Evolutionary conservation across 1,140 invertebrate genomes (phyloP).

Genomic region (Lordiphosa stackelbergi): DNA sequence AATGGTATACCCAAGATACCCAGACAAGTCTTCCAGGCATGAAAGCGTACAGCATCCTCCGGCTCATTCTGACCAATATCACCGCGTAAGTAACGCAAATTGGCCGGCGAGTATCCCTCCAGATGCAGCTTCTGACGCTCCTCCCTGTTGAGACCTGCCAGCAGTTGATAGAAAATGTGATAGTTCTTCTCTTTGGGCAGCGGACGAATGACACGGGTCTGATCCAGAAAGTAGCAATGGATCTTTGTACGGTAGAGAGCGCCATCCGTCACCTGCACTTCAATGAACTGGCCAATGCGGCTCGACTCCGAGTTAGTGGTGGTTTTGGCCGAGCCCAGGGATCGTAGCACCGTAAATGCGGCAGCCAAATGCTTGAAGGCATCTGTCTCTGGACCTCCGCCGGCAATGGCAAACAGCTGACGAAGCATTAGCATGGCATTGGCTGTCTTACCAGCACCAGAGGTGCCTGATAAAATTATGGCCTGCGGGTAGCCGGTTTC

Average conservation of each 20-base stretch:
- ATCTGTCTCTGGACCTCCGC: constrained; percentile 95
- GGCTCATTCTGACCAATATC: constrained; percentile 86
- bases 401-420: constrained; percentile 94
- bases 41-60: constrained; percentile 87
- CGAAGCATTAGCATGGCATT: constrained; percentile 93
- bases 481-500: constrained; percentile 97
- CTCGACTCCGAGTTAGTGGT: constrained; percentile 94
- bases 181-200: constrained; percentile 94
- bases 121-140: constrained; percentile 91
- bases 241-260: constrained; percentile 96
- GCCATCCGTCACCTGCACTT: constrained; percentile 97
- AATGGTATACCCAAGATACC: constrained; percentile 95
- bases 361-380: constrained; percentile 97
- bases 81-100: constrained; percentile 87
- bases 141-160: constrained; percentile 91
- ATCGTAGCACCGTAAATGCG: constrained; percentile 94
- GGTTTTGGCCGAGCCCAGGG: constrained; percentile 93
- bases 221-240: constrained; percentile 94
- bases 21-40: constrained; percentile 93
- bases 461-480: constrained; percentile 93
- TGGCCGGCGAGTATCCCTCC: constrained; percentile 88
- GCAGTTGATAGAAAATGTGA: constrained; percentile 98
- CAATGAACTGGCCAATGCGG: constrained; percentile 96
- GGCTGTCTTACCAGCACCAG: constrained; percentile 96
- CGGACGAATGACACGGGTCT: constrained; percentile 92